Evolutionary conservation across 1,140 invertebrate species (phyloP).

Genomic region (Platyscapa corneri): DNA sequence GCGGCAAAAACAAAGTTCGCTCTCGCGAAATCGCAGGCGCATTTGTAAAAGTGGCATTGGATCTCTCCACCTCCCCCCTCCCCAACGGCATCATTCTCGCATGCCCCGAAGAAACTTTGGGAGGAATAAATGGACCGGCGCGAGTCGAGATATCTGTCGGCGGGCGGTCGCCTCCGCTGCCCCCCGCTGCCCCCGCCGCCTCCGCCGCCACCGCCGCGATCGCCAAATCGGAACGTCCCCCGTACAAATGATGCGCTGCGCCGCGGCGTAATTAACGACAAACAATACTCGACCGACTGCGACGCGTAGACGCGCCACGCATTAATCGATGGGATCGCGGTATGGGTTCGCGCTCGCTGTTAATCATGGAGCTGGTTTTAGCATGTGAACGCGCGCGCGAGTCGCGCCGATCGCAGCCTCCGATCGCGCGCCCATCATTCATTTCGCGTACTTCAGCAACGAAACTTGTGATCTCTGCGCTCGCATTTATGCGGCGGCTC

Average conservation of each 20-base stretch:
- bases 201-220: conserved; percentile 45
- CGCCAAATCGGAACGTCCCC: conserved; percentile 52
- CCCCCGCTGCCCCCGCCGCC: neutral
- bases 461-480: neutral
- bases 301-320: conserved; percentile 45
- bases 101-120: neutral
- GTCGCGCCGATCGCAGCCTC: no score
- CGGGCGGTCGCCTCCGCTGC: conserved; percentile 52
- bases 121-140: conserved; percentile 12
- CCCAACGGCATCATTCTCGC: neutral
- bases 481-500: no score
- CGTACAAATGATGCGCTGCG: conserved; percentile 50
- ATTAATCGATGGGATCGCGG: conserved; percentile 47
- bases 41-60: neutral
- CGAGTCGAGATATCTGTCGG: conserved; percentile 15
- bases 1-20: conserved; percentile 34
- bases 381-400: neutral
- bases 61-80: no score
- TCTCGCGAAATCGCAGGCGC: neutral
- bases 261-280: conserved; percentile 59
- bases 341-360: neutral
- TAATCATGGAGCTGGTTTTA: neutral
- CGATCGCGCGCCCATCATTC: neutral
- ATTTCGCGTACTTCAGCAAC: neutral
- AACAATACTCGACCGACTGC: neutral